These are phyloP conservation scores for Heliconius ethilla DNA, from an alignment of 2,888 invertebrate genomes.

Conservation along the genomic window DNA sequence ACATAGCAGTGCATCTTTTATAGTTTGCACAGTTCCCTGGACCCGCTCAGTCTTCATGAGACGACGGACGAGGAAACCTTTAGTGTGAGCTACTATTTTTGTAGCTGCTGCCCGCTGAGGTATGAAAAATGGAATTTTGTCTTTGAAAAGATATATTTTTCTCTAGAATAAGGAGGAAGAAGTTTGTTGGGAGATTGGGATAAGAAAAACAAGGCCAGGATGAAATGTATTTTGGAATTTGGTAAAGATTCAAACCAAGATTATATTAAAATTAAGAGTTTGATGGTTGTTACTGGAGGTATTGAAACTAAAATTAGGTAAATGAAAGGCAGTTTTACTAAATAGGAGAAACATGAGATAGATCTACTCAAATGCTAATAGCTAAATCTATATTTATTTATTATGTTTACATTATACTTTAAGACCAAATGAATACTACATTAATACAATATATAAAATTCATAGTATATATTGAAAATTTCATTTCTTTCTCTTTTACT, in stretches of 20 bases:
- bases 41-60: conserved; percentile 91
- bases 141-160: neutral
- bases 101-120: conserved; percentile 82
- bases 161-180: neutral
- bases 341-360: too few relatives aligned
- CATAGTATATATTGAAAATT: neutral
- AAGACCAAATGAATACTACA: too few relatives aligned
- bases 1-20: conserved; percentile 89
- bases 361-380: too few relatives aligned
- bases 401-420: too few relatives aligned
- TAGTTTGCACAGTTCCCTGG: conserved; percentile 89
- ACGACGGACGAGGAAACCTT: conserved; percentile 91
- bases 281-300: neutral
- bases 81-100: conserved; percentile 85
- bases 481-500: conserved; percentile 33
- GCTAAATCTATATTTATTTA: too few relatives aligned
- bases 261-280: neutral
- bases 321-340: too few relatives aligned
- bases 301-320: too few relatives aligned
- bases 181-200: neutral
- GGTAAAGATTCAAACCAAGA: neutral
- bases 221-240: neutral
- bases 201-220: neutral
- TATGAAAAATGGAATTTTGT: conserved; percentile 57
- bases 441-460: too few relatives aligned